Base-by-base conservation (phyloP, 2,888 invertebrate genomes). In the Volucella inanis region DNA sequence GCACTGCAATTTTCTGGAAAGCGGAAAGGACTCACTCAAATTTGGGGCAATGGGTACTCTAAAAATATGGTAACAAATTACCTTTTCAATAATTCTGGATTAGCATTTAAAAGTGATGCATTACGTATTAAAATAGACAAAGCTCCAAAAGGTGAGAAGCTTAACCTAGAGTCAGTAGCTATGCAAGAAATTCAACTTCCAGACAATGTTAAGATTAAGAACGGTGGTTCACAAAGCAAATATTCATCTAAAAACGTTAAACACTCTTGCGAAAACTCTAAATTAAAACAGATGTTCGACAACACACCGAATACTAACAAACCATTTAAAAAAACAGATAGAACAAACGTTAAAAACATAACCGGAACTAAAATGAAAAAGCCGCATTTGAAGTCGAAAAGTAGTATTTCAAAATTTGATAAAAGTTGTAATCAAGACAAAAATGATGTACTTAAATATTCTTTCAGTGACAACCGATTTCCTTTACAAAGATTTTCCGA, bases 401-500 rank as follows among this genome's bases (percentile, higher is more conserved):
- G n/a, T 6, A 43, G 12, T 1, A 0, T 6, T 2, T 41, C 22
- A 2, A 41, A 39, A 11, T 14, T n/a, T 11, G 47, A 14, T n/a
- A 70, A 57, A 0, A 59, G n/a, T 8, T n/a, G 1, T 1, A 4
- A 18, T 8, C 22, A 65, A n/a, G 43, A 31, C 14, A 18, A 22
- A 9, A 54, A 18, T 11, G 2, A 14, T 0, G 11, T 14, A 41
- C 22, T 15, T 1, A 76, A 76, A 50, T 6, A n/a, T 0, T 22
- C 47, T 3, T 10, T 9, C 2, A 76, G 43, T n/a, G 8, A n/a
- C 3, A 38, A 45, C 9, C 62, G 57, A 18, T 41, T 74, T 52
- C 68, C 78, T 0, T 47, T 74, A 10, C 79, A 84, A 54, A 64
- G 83, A 65, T 84, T 84, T 12, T 31, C 59, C 11, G 83, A 52